Percentiles rank a stretch among this genome's conserved stretches.
These are phyloP conservation scores for Steinernema khuongi DNA, from an alignment of 1,140 invertebrate species.

Conservation along the genomic window DNA sequence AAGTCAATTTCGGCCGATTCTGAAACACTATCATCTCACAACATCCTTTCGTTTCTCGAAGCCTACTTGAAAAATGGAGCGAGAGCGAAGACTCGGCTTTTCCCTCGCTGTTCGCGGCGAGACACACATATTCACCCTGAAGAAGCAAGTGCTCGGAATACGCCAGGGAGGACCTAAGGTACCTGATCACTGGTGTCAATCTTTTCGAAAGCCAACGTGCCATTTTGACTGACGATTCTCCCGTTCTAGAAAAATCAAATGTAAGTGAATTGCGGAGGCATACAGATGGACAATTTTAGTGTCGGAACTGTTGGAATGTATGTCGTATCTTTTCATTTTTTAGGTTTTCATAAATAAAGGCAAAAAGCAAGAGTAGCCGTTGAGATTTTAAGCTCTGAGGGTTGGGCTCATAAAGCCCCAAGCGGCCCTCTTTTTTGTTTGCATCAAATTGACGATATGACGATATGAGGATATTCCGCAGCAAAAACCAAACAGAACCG, in stretches of 20 bases:
- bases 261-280: too few relatives aligned
- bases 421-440: too few relatives aligned
- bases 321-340: too few relatives aligned
- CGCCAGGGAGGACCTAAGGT: neutral
- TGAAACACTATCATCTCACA: conserved; percentile 10
- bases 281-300: too few relatives aligned
- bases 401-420: too few relatives aligned
- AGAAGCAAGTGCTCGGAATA: neutral
- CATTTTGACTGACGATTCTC: conserved; percentile 31
- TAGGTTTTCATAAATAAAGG: too few relatives aligned
- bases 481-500: neutral
- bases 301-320: too few relatives aligned
- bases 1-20: conserved; percentile 28
- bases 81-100: neutral
- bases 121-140: conserved; percentile 36
- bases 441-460: too few relatives aligned
- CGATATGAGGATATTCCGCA: too few relatives aligned
- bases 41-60: neutral
- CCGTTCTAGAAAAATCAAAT: conserved; percentile 30
- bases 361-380: too few relatives aligned
- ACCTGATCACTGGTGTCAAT: conserved; percentile 27
- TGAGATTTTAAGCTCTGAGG: too few relatives aligned
- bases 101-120: conserved; percentile 39
- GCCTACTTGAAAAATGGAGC: conserved; percentile 29
- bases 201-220: neutral